Evolutionary conservation across 92 coral and sea anemone genomes (phyloP), one percentile per base, ranked within the genome.

Genomic region (Porites cylindrica): DNA sequence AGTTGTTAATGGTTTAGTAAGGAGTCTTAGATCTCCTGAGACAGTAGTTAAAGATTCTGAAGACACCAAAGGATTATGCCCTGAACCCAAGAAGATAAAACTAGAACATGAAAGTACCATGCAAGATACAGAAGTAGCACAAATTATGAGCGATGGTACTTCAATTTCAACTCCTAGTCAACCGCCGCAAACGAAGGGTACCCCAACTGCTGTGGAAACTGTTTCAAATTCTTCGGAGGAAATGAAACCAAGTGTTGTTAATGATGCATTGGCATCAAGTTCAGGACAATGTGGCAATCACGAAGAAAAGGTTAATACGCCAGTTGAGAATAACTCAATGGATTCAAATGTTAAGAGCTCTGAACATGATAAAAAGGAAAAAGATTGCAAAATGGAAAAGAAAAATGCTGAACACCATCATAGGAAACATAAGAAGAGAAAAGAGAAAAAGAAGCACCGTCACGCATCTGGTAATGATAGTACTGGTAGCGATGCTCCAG

Each of bases 381-480:
- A 70, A 8, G 91, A 90, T 20, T 66, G 47, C 29, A 90, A 90
- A 82, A 64, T 76, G 51, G 98, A 95, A 69, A 89, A 92, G 92
- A 95, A 92, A 88, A 90, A 88, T 58, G 56, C 83, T 81, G 98
- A 95, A 7, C 90, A 83, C n/a, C 94, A 87, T 75, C 92, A 89
- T 76, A 90, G 87, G 77, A 88, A 89, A 67, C 93, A 88, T n/a
- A 91, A 91, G 75, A 89, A 90, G 75, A 80, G 90, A 53, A 90
- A 91, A 80, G 98, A 95, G 58, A 93, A 85, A 75, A 93, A 90
- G 80, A 90, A 93, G 79, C 94, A 93, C n/a, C 90, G 96, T 13
- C 96, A 86, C 59, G 91, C 92, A 79, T 95, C 98, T 69, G 93
- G 95, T 51, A 95, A 95, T 93, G 98, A 95, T 66, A 95, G 95